Conservation (phyloP, 2,113 vertebrate genomes). For the Hippocampus zosterae region DNA sequence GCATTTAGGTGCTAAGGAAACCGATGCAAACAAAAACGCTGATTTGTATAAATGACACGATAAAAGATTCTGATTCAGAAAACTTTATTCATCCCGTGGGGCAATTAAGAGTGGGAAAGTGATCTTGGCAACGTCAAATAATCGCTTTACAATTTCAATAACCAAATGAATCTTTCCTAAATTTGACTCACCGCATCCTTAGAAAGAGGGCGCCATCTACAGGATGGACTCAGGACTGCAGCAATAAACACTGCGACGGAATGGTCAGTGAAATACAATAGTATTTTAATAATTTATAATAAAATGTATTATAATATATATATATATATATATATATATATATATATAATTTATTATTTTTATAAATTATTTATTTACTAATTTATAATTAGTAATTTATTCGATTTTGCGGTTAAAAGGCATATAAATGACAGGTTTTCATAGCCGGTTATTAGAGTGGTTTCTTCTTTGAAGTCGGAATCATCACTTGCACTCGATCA, state of each 20-base stretch:
- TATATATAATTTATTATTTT: too few species aligned
- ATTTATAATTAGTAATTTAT: too few species aligned
- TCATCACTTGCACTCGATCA: too few species aligned
- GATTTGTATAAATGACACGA: conserved; percentile 4
- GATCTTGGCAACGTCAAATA: conserved; percentile 46
- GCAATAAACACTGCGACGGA: not conserved
- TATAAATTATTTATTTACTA: too few species aligned
- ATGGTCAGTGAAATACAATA: not conserved
- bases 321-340: too few species aligned
- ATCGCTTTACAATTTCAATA: too few species aligned
- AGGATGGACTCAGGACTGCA: conserved; percentile 5
- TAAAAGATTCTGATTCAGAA: not conserved
- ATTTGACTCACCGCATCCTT: not conserved
- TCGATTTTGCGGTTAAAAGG: not conserved
- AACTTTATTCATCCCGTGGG: too few species aligned
- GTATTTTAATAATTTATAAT: too few species aligned
- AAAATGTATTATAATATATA: too few species aligned
- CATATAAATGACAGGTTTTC: not conserved
- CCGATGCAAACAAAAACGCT: conserved; percentile 22
- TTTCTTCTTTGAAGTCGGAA: too few species aligned
- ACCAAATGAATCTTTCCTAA: too few species aligned
- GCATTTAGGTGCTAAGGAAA: conserved; percentile 28
- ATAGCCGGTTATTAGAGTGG: not conserved
- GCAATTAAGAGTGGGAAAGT: not conserved
- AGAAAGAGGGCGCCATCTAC: conserved; percentile 38